Conservation (phyloP, 1,140 invertebrate species). For the Thrips palmi region DNA sequence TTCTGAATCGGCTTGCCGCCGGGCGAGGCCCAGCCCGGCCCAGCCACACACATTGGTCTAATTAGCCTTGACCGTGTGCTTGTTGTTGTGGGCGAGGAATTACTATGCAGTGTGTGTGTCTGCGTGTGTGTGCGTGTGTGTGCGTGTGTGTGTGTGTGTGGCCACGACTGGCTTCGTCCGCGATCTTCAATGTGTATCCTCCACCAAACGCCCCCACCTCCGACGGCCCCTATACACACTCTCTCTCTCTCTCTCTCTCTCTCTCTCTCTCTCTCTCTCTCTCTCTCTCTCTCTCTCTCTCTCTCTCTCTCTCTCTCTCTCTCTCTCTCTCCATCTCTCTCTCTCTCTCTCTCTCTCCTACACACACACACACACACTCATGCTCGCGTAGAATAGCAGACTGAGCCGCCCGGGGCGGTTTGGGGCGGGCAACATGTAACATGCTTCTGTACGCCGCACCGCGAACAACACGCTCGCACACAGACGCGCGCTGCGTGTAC, state of each 20-base stretch:
- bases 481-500: not conserved
- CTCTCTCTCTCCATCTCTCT: conserved; percentile 12
- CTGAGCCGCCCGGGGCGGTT: conserved; percentile 18
- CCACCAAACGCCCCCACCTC: conserved; percentile 18
- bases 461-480: not conserved
- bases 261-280: conserved; percentile 22
- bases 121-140: no score
- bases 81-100: no score
- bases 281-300: conserved; percentile 1
- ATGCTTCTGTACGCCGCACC: conserved; percentile 16
- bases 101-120: no score
- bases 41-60: no score
- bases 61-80: no score
- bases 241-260: conserved; percentile 23
- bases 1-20: no score
- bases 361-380: conserved; percentile 5
- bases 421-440: conserved; percentile 19
- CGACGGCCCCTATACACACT: conserved; percentile 21
- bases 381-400: conserved; percentile 13
- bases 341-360: conserved; percentile 14
- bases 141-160: no score
- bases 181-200: no score
- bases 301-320: conserved; percentile 5
- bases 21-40: no score
- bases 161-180: no score